Evolutionary conservation across 2,797 vertebrate genomes (phyloP), one percentile per base, ranked within the genome.

Genomic region (Babyrousa celebensis): DNA sequence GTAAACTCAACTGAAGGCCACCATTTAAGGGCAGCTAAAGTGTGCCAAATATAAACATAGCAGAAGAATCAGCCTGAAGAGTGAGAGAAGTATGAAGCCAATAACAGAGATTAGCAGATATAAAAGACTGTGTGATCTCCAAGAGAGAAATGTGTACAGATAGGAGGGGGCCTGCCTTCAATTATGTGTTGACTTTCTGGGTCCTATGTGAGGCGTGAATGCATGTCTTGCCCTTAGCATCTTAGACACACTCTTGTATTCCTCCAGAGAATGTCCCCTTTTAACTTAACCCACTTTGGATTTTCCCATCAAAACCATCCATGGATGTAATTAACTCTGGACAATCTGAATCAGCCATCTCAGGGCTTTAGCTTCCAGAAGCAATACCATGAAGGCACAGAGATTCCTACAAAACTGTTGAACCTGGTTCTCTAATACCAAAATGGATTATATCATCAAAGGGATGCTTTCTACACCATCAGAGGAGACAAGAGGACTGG

Each of bases 241-340:
- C 54, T 52, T 80, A 74, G 32, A 29, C 3, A 63, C 32, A 62
- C 40, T 12, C 16, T 74, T 86, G 20, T 60, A 36, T 52, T 21
- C 43, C 52, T 89, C 87, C 58, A 63, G 32, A n/a, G 14, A 85
- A 71, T 36, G 25, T 32, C 18, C 27, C 29, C 7, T 74, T 89
- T 96, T 85, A 84, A 32, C 6, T 85, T 85, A 85, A 40, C 12
- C 18, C 5, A 80, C 16, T 82, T 90, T 88, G 62, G 20, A 75
- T 94, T 87, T 94, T 54, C 80, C 15, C 48, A 87, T 58, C 77
- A 94, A 54, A 84, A 74, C 92, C 3, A 77, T 92, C 27, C 85
- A 16, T 87, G 85, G 43, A 43, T 71, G 82, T 75, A 74, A 91
- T 48, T 29, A 84, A 72, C 48, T 79, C 60, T 14, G 23, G 25